Conservation (phyloP, 2,797 vertebrate genomes). For the Acanthornis magna region DNA sequence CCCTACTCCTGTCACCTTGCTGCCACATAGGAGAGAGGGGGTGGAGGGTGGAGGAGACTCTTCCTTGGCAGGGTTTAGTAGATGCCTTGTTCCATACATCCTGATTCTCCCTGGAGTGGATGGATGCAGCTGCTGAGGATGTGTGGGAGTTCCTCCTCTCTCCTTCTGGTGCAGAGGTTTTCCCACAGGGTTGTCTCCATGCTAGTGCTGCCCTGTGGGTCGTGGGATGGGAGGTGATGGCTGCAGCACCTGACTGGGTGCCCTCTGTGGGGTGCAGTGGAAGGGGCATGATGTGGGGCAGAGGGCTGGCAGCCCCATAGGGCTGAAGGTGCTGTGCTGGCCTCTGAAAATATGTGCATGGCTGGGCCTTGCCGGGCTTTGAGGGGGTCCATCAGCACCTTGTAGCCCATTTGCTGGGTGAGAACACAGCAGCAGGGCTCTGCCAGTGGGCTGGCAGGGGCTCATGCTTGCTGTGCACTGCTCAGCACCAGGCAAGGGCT, state of each 20-base stretch:
- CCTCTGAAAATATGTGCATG: rapidly evolving
- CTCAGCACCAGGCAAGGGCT: not conserved
- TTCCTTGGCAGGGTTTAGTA: not conserved
- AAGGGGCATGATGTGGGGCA: rapidly evolving
- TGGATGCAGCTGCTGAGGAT: not conserved
- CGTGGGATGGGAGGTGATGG: not conserved
- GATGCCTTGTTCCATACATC: not conserved
- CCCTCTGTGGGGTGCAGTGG: not conserved
- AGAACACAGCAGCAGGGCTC: not conserved
- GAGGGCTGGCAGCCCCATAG: not conserved
- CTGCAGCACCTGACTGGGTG: not conserved
- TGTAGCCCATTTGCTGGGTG: not conserved
- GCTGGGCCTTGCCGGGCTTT: rapidly evolving
- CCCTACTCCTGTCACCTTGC: not conserved
- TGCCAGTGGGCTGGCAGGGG: not conserved
- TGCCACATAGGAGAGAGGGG: not conserved
- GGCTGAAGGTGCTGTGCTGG: not conserved
- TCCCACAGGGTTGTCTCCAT: not conserved
- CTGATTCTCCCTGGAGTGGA: not conserved
- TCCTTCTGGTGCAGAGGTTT: not conserved
- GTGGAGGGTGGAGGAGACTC: not conserved
- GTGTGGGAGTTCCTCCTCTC: not conserved
- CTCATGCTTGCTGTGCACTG: not conserved
- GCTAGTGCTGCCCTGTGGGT: not conserved
- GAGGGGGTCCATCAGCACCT: rapidly evolving